Percentiles rank a stretch among this genome's conserved stretches.
Conservation (phyloP, 53 echinoderm and acorn worm genomes). For the Luidia sarsii region DNA sequence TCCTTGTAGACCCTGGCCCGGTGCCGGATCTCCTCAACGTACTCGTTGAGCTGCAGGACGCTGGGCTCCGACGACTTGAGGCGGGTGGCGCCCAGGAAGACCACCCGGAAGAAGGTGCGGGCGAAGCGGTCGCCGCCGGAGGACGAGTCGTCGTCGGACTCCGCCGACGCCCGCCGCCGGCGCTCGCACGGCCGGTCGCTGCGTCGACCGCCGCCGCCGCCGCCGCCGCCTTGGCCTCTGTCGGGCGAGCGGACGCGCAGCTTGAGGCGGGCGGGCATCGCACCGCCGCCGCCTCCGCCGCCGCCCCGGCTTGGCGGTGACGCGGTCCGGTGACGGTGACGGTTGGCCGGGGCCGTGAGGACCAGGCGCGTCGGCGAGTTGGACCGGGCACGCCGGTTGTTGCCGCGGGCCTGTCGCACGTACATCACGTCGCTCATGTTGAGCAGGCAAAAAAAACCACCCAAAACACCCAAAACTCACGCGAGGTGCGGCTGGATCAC, state of each 20-base stretch:
- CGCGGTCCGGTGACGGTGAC: not conserved
- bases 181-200: too few relatives aligned
- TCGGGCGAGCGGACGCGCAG: not conserved
- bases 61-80: conserved; percentile 5
- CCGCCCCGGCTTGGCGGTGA: not conserved
- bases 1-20: conserved; percentile 26
- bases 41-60: conserved; percentile 4
- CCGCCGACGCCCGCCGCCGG: too few relatives aligned
- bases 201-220: not conserved
- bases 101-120: conserved; percentile 13
- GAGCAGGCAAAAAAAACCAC: too few relatives aligned
- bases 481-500: too few relatives aligned
- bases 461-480: too few relatives aligned
- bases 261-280: not conserved
- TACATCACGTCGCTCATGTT: not conserved
- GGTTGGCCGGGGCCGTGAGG: not conserved
- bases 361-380: conserved; percentile 1
- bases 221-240: not conserved
- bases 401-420: conserved; percentile 5
- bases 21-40: conserved; percentile 16
- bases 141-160: too few relatives aligned
- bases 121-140: not conserved
- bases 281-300: not conserved
- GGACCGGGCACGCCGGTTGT: not conserved
- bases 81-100: conserved; percentile 35